phyloP scores from a whole-genome alignment of 2,888 invertebrate species.

The Allophyes oxyacanthae region DNA sequence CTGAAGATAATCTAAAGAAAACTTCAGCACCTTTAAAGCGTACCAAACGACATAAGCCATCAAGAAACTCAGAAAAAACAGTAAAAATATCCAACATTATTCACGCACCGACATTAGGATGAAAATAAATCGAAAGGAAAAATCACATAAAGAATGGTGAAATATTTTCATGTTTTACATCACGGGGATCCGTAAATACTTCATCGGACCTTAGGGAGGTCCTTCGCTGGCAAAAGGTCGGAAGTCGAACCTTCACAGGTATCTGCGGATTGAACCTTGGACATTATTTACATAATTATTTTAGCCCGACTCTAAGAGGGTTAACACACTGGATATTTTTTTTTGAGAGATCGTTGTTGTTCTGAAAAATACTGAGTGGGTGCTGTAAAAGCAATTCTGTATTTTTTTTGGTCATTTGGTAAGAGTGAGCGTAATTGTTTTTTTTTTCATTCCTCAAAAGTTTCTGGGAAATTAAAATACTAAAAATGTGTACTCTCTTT shows the following conservation, averaged over 20 bases:
- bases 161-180: slow-evolving; percentile 37
- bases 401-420: too few species aligned
- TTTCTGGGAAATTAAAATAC: too few species aligned
- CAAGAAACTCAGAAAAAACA: neutral
- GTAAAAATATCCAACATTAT: neutral
- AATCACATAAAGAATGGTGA: slow-evolving; percentile 18
- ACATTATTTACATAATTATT: slow-evolving; percentile 57
- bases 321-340: neutral
- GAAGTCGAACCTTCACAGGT: slow-evolving; percentile 46
- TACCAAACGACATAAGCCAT: too few species aligned
- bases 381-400: too few species aligned
- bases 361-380: too few species aligned
- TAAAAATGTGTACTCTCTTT: too few species aligned
- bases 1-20: too few species aligned
- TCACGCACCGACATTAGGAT: slow-evolving; percentile 2
- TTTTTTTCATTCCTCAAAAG: too few species aligned
- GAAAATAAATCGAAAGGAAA: slow-evolving; percentile 14
- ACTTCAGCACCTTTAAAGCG: too few species aligned
- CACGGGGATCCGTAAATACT: slow-evolving; percentile 37
- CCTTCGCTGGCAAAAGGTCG: slow-evolving; percentile 49
- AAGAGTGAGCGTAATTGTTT: too few species aligned
- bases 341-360: neutral
- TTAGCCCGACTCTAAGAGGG: slow-evolving; percentile 17
- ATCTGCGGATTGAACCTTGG: slow-evolving; percentile 36
- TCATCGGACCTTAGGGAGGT: slow-evolving; percentile 36